phyloP scores from a whole-genome alignment of 2,113 vertebrate species.

The Rana temporaria region DNA sequence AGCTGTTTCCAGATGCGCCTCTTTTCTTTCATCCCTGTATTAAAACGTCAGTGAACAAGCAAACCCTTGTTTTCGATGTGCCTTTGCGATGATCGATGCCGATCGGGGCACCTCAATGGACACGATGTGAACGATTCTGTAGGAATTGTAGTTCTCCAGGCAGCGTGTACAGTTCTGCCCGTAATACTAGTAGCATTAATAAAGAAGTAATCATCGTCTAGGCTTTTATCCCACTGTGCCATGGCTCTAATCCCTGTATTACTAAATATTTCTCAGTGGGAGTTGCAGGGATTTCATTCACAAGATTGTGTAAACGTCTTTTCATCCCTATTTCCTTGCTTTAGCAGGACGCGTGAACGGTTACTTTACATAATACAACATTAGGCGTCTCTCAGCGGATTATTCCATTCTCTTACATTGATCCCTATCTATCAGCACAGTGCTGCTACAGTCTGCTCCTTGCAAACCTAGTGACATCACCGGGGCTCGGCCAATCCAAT shows the following conservation, averaged over 20 bases:
- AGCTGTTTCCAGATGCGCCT: too few species aligned
- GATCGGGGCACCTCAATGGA: too few species aligned
- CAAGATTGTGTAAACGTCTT: neutral
- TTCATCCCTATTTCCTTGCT: neutral
- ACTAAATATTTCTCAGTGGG: neutral
- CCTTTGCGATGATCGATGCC: too few species aligned
- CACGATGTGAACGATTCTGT: too few species aligned
- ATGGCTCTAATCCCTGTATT: neutral
- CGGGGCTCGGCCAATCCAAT: slow-evolving; percentile 11
- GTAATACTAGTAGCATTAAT: neutral
- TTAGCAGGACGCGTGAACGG: neutral
- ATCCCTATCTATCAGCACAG: neutral
- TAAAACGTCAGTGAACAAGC: too few species aligned
- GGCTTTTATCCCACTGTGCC: neutral
- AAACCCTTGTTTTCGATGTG: too few species aligned
- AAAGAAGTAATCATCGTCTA: neutral
- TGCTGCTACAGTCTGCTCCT: neutral
- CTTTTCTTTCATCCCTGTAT: too few species aligned
- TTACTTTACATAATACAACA: neutral
- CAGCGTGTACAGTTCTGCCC: neutral
- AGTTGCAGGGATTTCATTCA: neutral
- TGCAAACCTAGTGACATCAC: slow-evolving; percentile 21
- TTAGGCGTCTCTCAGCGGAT: neutral
- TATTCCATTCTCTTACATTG: neutral
- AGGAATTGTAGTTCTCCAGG: neutral